Evolutionary conservation across 2,888 invertebrate genomes (phyloP), one percentile per base, ranked within the genome.

Genomic region (Augochlorella aurata): DNA sequence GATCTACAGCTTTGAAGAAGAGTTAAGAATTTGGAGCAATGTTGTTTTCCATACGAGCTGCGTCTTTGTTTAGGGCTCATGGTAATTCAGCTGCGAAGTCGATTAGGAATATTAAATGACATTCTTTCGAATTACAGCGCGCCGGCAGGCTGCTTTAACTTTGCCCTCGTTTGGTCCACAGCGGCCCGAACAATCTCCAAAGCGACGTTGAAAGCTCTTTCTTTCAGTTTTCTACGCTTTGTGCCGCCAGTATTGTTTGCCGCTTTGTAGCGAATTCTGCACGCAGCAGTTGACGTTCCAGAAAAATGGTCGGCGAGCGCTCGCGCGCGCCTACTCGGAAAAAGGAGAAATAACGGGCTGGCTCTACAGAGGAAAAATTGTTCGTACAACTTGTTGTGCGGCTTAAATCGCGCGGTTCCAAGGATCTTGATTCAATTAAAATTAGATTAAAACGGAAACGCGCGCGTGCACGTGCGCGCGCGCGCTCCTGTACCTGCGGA

Each of bases 181-280:
- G 54, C 50, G 44, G 66, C n/a, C 29, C 29, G 68, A 65, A 68
- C 52, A 71, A 47, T 49, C 71, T 70, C 69, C 21, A 14, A 8
- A 71, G 54, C 52, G 66, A 74, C 66, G 81, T 82, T 82, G 69
- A 63, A 82, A 77, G 74, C 82, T 52, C 82, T 82, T 77, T 68
- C 44, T 67, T 52, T 49, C 38, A 44, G 70, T 61, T 74, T 76
- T 50, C 73, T 44, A 21, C 44, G 74, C 73, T 83, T 70, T 82
- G 79, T 83, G 61, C 38, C 49, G 52, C 50, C 44, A 14, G 83
- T 54, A 83, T 82, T 83, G 83, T 79, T 83, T 74, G 75, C 67
- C 74, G 87, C 85, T 87, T 85, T 85, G 86, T 80, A 87, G 74
- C 74, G 79, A 87, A 80, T 85, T 85, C 83, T 79, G 61, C 71